Conservation (phyloP, 2,888 invertebrate species). For the Callinectes sapidus region DNA sequence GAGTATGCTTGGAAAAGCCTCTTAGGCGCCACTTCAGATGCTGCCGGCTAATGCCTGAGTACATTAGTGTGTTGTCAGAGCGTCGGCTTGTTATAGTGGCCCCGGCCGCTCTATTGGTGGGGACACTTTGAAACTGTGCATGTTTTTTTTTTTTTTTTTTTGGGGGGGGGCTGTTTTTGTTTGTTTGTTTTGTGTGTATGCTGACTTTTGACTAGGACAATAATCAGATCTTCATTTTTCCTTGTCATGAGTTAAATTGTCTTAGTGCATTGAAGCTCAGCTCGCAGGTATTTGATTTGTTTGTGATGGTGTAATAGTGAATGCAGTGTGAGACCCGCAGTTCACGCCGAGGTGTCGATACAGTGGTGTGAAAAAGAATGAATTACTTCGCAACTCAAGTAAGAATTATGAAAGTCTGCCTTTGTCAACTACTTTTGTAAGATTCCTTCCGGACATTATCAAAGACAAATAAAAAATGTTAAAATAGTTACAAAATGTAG, state of each 20-base stretch:
- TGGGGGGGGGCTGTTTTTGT: neutral
- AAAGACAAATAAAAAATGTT: no score
- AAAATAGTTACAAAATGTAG: neutral
- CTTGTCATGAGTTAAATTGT: no score
- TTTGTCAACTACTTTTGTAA: neutral
- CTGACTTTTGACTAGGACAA: neutral
- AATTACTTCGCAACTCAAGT: neutral
- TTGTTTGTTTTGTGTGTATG: neutral
- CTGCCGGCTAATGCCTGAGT: neutral
- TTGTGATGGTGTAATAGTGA: neutral
- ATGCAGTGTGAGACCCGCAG: neutral
- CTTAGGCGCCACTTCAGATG: neutral
- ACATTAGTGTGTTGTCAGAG: neutral
- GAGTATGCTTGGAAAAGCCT: conserved; percentile 6
- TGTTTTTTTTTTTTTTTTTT: no score
- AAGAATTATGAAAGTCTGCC: neutral
- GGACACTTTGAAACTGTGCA: neutral
- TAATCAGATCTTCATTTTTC: no score
- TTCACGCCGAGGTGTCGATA: neutral
- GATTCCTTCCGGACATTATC: no score
- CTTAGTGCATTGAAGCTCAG: neutral
- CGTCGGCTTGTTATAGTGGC: neutral
- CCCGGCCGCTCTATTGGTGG: neutral
- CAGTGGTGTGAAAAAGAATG: neutral
- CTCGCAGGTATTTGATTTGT: neutral